phyloP scores from a whole-genome alignment of 1,140 invertebrate species.

The Asobara japonica region DNA sequence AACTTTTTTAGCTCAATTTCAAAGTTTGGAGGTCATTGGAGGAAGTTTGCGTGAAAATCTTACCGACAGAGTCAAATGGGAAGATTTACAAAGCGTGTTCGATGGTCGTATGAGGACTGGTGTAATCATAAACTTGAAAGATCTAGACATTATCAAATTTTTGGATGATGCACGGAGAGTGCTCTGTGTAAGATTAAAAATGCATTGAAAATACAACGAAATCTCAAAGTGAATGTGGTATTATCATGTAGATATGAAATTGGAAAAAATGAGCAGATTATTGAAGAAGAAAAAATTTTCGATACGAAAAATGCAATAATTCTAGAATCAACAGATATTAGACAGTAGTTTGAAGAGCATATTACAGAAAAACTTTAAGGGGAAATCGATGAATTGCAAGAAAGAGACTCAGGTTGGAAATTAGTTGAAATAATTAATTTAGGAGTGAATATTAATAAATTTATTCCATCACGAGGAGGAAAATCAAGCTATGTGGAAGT shows the following conservation, averaged over 20 bases:
- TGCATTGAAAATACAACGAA: background rate
- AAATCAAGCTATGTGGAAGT: background rate
- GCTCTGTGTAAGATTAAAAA: background rate
- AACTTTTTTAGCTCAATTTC: too few species aligned
- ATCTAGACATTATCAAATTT: background rate
- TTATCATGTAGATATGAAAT: background rate
- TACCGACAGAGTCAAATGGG: too few species aligned
- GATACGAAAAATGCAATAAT: background rate
- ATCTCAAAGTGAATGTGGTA: background rate
- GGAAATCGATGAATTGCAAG: background rate
- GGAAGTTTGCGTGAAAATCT: background rate
- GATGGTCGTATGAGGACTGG: background rate
- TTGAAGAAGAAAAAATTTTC: constrained; percentile 2
- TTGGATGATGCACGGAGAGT: background rate
- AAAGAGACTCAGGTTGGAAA: background rate
- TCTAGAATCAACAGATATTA: too few species aligned
- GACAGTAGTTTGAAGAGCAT: background rate
- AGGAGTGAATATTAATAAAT: background rate
- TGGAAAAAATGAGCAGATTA: background rate
- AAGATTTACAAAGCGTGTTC: background rate
- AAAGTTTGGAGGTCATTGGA: background rate
- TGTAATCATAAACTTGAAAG: background rate
- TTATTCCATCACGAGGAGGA: background rate
- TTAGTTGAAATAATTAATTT: background rate
- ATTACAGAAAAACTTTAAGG: background rate